Conservation (phyloP, 2,113 vertebrate genomes). For the Caretta caretta region DNA sequence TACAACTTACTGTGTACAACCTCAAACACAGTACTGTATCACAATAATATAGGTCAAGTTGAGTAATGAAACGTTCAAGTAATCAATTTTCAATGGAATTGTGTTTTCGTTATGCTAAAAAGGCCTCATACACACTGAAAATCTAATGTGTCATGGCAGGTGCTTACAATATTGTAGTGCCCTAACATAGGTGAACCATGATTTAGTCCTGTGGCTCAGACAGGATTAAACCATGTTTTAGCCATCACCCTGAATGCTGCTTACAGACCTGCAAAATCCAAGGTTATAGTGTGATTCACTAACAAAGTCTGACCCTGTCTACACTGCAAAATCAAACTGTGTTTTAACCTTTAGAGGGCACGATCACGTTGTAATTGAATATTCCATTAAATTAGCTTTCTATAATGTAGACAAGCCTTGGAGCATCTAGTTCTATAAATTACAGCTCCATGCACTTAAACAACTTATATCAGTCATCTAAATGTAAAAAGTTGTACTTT, state of each 20-base stretch:
- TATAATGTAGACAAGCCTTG: not conserved
- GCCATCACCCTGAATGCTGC: not conserved
- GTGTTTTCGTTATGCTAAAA: rapidly evolving
- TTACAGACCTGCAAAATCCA: rapidly evolving
- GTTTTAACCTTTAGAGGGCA: rapidly evolving
- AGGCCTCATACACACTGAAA: not conserved
- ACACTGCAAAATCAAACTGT: not conserved
- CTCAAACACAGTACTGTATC: not conserved
- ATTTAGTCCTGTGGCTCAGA: not conserved
- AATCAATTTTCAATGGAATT: rapidly evolving
- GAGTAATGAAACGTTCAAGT: not conserved
- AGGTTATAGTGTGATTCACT: rapidly evolving
- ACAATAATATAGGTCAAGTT: not conserved
- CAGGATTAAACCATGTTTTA: not conserved
- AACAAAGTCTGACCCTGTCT: not conserved
- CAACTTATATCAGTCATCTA: not conserved
- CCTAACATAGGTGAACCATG: rapidly evolving
- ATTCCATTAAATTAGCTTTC: not conserved
- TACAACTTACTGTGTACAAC: rapidly evolving
- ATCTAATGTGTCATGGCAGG: rapidly evolving
- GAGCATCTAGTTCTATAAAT: not conserved
- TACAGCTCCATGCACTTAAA: constrained; percentile 19
- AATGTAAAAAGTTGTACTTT: not conserved
- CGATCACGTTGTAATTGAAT: not conserved
- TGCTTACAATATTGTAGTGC: not conserved